Evolutionary conservation across 2,113 vertebrate genomes (phyloP).

Genomic region (Lota lota): DNA sequence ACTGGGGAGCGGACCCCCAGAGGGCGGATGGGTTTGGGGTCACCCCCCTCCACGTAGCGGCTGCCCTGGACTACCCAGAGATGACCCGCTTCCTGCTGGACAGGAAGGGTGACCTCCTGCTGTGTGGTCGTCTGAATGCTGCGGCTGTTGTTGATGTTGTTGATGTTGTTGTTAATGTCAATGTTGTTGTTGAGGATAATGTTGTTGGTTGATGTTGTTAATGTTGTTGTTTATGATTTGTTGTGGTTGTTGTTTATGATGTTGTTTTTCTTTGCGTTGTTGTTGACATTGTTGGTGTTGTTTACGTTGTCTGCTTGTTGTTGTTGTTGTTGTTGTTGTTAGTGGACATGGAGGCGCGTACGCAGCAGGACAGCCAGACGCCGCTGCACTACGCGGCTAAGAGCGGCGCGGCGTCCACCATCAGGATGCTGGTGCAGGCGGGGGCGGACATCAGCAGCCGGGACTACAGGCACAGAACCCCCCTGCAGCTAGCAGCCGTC

Average conservation of each 20-base stretch:
- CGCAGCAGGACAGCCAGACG: slow-evolving; percentile 54
- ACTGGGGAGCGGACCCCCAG: neutral
- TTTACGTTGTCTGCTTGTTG: slow-evolving; percentile 3
- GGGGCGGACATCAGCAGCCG: slow-evolving; percentile 51
- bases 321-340: neutral
- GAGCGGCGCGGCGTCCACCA: slow-evolving; percentile 47
- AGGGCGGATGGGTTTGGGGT: neutral
- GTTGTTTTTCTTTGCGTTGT: too few species aligned
- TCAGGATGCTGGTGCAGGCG: slow-evolving; percentile 51
- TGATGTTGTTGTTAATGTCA: too few species aligned
- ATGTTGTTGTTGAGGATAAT: too few species aligned
- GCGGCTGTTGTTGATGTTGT: too few species aligned
- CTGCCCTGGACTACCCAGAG: neutral
- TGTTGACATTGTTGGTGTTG: neutral
- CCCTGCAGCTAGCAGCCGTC: slow-evolving; percentile 66
- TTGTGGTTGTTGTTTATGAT: too few species aligned
- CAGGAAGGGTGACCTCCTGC: neutral
- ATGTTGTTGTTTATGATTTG: too few species aligned
- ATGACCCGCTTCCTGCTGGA: neutral
- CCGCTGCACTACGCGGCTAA: slow-evolving; percentile 71
- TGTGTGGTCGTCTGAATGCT: too few species aligned
- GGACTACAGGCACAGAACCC: slow-evolving; percentile 64
- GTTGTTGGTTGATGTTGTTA: too few species aligned
- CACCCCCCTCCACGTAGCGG: neutral
- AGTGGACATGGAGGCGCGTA: slow-evolving; percentile 55